phyloP scores from a whole-genome alignment of 1,140 invertebrate species.

The Plodia interpunctella region DNA sequence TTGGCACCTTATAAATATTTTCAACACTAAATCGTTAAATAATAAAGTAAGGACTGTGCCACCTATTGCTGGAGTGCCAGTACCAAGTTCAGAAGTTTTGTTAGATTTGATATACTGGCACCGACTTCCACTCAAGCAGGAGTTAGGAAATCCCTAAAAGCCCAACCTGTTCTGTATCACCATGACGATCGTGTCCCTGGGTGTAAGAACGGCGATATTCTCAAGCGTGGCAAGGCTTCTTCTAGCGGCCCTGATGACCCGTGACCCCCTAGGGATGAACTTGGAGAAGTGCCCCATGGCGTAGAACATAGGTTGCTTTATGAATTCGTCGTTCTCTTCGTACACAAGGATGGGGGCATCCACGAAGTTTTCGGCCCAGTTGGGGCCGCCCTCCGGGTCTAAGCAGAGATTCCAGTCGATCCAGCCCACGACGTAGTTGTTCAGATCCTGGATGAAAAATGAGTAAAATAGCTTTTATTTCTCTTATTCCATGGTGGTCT shows the following conservation, averaged over 20 bases:
- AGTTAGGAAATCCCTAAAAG: background rate
- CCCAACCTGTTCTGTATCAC: conserved; percentile 56
- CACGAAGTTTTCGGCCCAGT: conserved; percentile 86
- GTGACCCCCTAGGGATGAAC: conserved; percentile 83
- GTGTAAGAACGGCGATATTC: conserved; percentile 59
- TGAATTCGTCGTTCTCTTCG: conserved; percentile 82
- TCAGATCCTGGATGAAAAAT: conserved; percentile 86
- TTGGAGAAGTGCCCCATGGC: conserved; percentile 91
- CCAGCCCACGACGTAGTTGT: conserved; percentile 86
- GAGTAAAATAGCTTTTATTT: too few relatives aligned
- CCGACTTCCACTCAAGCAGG: too few relatives aligned
- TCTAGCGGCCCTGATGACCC: conserved; percentile 55
- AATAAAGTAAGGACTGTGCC: too few relatives aligned
- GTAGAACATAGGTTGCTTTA: conserved; percentile 94
- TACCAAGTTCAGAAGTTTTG: too few relatives aligned
- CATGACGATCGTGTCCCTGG: conserved; percentile 52
- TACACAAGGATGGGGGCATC: conserved; percentile 89
- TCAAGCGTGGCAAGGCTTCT: conserved; percentile 37
- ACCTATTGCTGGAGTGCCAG: too few relatives aligned
- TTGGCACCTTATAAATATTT: too few relatives aligned
- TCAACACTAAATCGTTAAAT: too few relatives aligned
- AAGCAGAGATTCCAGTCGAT: conserved; percentile 94
- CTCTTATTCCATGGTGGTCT: too few relatives aligned
- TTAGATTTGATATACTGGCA: too few relatives aligned
- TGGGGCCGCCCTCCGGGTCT: conserved; percentile 88